Conservation (phyloP, 53 echinoderm and acorn worm genomes). For the Paracentrotus lividus region DNA sequence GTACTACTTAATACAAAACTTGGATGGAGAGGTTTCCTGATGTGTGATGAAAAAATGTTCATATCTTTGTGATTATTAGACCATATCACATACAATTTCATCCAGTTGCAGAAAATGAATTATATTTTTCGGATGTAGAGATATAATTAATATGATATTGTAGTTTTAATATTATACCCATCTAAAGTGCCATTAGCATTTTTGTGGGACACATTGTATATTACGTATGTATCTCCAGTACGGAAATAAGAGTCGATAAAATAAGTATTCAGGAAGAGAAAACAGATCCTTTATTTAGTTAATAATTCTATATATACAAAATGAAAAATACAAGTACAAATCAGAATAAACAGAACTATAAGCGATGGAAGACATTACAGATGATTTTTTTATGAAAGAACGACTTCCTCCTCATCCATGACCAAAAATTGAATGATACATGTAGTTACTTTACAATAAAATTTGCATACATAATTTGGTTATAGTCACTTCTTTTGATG, state of each 20-base stretch:
- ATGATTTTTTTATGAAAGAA: conserved; percentile 15
- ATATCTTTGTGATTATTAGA: too few species aligned
- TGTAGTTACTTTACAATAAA: neutral
- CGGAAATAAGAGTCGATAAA: neutral
- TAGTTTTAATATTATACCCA: too few species aligned
- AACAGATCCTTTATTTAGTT: neutral
- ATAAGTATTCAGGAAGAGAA: neutral
- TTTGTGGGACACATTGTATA: too few species aligned
- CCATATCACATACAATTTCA: too few species aligned
- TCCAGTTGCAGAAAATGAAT: too few species aligned
- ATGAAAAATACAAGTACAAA: neutral
- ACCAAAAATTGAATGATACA: neutral
- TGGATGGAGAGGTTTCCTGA: too few species aligned
- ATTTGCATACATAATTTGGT: neutral
- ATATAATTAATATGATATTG: too few species aligned
- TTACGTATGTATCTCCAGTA: too few species aligned
- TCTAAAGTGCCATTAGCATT: too few species aligned
- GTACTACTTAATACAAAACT: too few species aligned
- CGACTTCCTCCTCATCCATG: neutral
- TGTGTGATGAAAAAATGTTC: too few species aligned
- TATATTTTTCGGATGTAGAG: too few species aligned
- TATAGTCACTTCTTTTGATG: neutral
- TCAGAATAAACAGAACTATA: neutral
- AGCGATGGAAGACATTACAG: neutral
- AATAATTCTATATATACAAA: conserved; percentile 23